Conservation (phyloP, 2,888 invertebrate species). For the Dynastes tityus region DNA sequence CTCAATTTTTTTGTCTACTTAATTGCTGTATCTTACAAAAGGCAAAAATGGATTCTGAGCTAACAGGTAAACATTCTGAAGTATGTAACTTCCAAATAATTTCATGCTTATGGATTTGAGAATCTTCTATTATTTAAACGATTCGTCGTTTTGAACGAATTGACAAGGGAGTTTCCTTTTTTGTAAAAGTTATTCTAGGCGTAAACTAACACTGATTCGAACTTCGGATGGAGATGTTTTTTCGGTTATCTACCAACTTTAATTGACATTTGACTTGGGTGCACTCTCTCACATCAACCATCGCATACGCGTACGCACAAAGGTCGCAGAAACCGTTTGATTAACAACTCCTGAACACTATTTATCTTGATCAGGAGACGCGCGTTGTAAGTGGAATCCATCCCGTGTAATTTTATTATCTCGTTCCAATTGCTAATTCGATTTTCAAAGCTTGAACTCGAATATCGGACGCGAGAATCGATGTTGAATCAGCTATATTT, state of each 20-base stretch:
- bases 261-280: conserved; percentile 40
- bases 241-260: conserved; percentile 2
- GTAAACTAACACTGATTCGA: no score
- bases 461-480: conserved; percentile 25
- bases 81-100: no score
- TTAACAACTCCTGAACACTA: conserved; percentile 40
- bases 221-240: not conserved
- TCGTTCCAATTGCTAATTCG: conserved; percentile 43
- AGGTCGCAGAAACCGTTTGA: conserved; percentile 22
- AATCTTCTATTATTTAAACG: no score
- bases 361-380: conserved; percentile 40
- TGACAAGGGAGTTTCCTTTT: no score
- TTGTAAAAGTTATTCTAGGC: no score
- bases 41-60: no score
- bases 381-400: conserved; percentile 34
- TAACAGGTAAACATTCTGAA: no score
- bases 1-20: no score
- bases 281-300: not conserved
- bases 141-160: no score
- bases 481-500: conserved; percentile 4
- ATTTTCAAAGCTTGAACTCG: conserved; percentile 31
- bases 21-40: no score
- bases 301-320: conserved; percentile 12
- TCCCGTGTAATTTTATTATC: conserved; percentile 46
- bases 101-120: no score